Evolutionary conservation across 2,888 invertebrate species (phyloP), one percentile per base, ranked within the genome.

Genomic region (Troides oblongomaculatus): DNA sequence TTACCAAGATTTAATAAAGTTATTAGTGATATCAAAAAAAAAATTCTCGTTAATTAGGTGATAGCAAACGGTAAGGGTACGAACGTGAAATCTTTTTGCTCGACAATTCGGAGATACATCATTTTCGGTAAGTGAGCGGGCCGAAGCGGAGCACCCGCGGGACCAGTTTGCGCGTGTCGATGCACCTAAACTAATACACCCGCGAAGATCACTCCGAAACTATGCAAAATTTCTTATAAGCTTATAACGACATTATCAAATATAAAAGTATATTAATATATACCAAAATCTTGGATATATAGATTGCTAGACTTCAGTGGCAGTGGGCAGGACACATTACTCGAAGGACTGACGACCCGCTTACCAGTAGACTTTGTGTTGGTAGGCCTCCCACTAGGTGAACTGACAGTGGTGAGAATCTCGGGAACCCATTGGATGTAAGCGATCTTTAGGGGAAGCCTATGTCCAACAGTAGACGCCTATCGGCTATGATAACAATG

Each of bases 151-250:
- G 69, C 74, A 72, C 56, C 71, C 46, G 74, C 62, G 74, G 67
- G 78, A 85, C 84, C 83, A 79, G 86, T 84, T 85, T 83, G 77
- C 81, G 76, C 77, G 81, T 77, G 70, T 66, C 66, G 78, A 80
- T 81, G 80, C 85, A 84, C 83, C 83, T 81, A 83, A 81, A 75
- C 76, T 78, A 81, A 81, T 81, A 83, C 75, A 79, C 60, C 60
- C 7, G 8, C 17, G 3, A 10, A 57, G 21, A 57, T 8, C 36
- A 10, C 21, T 21, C 64, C n/a, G n/a, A n/a, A 17, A 4, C 18
- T 50, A 18, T 50, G 14, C 2, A 18, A 39, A 39, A 8, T 17
- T 46, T 46, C 5, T 50, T 18, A 18, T 18, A 5, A 50, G 14
- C 50, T 50, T 2, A 18, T 5, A 18, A 50, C 50, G 50, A 50